Evolutionary conservation across 2,888 invertebrate genomes (phyloP), one percentile per base, ranked within the genome.

Genomic region (Elegia similella): DNA sequence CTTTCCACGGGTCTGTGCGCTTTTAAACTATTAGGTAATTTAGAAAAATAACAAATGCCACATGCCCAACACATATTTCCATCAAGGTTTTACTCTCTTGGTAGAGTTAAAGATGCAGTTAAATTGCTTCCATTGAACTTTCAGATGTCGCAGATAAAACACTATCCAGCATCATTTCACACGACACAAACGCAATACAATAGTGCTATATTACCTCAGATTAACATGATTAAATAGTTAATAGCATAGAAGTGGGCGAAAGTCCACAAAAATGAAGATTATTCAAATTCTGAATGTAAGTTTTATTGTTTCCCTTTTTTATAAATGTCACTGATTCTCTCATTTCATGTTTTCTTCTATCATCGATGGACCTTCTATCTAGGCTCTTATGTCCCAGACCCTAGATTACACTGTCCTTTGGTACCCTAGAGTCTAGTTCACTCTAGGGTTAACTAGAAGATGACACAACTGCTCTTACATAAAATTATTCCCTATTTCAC

Each of bases 71-170:
- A 8, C 34, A 34, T 8, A 10, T 2, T 10, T 2, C 10, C 10
- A 34, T 34, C 8, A 10, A 10, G 8, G 2, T 12, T 30, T 6
- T 16, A 16, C 44, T 23, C 2, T 8, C 44, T 46, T 17, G n/a
- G 17, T 8, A 46, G 17, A 29, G 12, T 5, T 12, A 2, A 23
- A 23, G 23, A 59, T 43, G 32, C 48, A 57, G 34, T 56, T 48
- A 56, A 30, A 46, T 29, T 16, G 5, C 15, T 48, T 23, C n/a
- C 34, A 32, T 50, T 16, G 10, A 50, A 50, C 50, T 30, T 46
- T 46, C 46, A 46, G 46, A 46, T n/a, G 46, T 44, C 12, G 44
- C 12, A 6, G 46, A 46, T 46, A 46, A 23, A 46, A 10, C 8
- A 12, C 7, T 29, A 29, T 46, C 46, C 29, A 46, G 29, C 23